Evolutionary conservation across 2,888 invertebrate species (phyloP), one percentile per base, ranked within the genome.

Genomic region (Blastobasis lacticolella): DNA sequence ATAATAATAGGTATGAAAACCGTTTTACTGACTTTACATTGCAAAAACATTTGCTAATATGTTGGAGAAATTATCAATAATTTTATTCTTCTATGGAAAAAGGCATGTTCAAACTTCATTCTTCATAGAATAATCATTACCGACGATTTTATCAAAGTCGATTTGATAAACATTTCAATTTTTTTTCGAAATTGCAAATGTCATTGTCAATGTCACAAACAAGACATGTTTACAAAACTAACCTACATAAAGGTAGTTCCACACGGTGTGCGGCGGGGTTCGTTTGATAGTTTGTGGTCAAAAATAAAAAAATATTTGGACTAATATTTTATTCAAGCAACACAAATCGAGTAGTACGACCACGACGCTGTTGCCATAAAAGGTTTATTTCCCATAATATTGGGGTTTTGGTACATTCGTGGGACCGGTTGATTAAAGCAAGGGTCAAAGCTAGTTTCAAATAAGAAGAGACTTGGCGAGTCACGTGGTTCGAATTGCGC

Each of bases 1-100:
- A 81, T 73, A 79, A 74, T 63, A 65, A 56, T 59, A 51, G 51
- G 55, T 69, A 68, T 60, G 66, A 74, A 74, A 70, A 56, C 62
- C 61, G 59, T 61, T 64, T 23, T 23, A 68, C 59, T 62, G 65
- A 57, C 62, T 64, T 67, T 62, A 66, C 81, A 81, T 82, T 64
- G 64, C 76, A 73, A 58, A 56, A 55, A 50, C 58, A 56, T 61
- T 56, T 60, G 55, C 53, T 53, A 42, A 54, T 56, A 56, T 48
- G 47, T 53, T 53, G 58, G 53, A 53, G 53, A 59, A 23, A 23
- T 23, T 23, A 23, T 23, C 23, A 23, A 23, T 23, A 23, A 23
- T 23, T 23, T 23, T 23, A 23, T 23, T 23, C 23, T 23, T 23
- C 23, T 23, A 23, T 23, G 23, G 23, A 23, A 23, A 65, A 65